Evolutionary conservation across 2,888 invertebrate genomes (phyloP).

Genomic region (Camponotus fellah): DNA sequence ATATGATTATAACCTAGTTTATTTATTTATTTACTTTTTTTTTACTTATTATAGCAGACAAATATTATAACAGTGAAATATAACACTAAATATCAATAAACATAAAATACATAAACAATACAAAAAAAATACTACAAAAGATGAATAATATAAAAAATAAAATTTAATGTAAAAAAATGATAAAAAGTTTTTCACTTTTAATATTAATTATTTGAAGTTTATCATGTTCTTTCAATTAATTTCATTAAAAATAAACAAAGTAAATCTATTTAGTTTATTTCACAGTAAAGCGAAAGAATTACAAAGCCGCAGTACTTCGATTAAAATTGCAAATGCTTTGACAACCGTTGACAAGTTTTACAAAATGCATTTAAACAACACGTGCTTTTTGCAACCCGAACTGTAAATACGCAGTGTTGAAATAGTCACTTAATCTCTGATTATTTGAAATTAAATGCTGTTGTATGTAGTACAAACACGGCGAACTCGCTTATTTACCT

Average conservation of each 20-base stretch:
- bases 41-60: neutral
- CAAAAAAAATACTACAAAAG: neutral
- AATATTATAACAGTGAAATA: neutral
- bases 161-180: neutral
- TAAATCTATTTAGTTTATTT: neutral
- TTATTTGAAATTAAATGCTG: conserved; percentile 21
- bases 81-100: neutral
- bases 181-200: neutral
- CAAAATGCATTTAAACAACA: neutral
- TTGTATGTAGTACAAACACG: neutral
- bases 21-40: conserved; percentile 7
- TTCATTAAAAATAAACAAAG: neutral
- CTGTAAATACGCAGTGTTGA: neutral
- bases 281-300: neutral
- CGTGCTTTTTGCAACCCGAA: neutral
- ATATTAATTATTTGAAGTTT: neutral
- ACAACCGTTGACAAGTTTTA: neutral
- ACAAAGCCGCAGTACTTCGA: neutral
- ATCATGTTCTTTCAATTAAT: neutral
- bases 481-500: neutral
- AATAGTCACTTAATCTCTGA: neutral
- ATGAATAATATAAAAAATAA: neutral
- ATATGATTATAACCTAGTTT: neutral
- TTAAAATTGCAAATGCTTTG: conserved; percentile 19
- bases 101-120: neutral